These are phyloP conservation scores for Ictidomys tridecemlineatus DNA, from an alignment of 2,113 vertebrate species.

Conservation along the genomic window DNA sequence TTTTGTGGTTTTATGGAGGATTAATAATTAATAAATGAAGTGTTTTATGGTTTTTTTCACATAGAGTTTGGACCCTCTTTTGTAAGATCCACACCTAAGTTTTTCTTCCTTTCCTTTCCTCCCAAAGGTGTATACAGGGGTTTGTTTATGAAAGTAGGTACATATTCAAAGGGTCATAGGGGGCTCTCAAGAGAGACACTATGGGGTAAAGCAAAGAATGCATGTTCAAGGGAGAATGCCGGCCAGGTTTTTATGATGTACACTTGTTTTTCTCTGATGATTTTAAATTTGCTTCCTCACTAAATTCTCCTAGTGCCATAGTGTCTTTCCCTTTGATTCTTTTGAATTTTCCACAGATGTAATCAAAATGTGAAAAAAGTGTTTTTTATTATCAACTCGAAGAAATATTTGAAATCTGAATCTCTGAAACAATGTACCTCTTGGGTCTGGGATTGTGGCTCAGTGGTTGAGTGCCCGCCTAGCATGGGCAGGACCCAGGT, in stretches of 20 bases:
- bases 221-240: no score
- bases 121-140: no score
- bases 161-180: no score
- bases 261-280: conserved; percentile 6
- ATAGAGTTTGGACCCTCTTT: neutral
- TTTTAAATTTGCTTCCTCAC: neutral
- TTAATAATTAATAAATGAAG: no score
- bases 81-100: neutral
- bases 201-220: no score
- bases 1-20: no score
- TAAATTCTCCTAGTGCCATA: neutral
- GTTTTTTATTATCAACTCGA: neutral
- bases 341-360: neutral
- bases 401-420: neutral
- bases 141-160: no score
- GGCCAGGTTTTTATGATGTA: neutral
- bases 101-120: neutral
- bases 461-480: no score
- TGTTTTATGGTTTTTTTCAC: neutral
- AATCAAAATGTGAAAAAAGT: neutral
- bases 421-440: neutral
- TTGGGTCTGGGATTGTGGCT: neutral
- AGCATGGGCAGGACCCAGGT: no score
- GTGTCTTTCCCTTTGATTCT: neutral
- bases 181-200: no score